phyloP scores from a whole-genome alignment of 1,140 invertebrate genomes.

The Drosophila paulistorum region DNA sequence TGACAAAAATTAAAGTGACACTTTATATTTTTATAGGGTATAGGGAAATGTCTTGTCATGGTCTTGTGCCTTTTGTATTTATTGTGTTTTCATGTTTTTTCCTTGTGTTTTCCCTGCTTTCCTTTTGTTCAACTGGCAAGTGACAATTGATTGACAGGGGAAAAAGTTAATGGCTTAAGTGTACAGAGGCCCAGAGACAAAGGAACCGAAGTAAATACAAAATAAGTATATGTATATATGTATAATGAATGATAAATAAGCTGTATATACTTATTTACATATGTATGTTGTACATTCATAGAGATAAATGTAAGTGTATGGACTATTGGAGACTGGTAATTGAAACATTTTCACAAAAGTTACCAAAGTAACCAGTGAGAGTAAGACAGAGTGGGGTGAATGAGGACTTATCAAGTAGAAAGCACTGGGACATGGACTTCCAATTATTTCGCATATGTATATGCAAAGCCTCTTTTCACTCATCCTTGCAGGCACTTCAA shows the following conservation, averaged over 20 bases:
- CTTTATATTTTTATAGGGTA: constrained; percentile 3
- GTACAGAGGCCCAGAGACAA: constrained; percentile 14
- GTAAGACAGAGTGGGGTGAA: background rate
- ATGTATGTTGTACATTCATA: constrained; percentile 23
- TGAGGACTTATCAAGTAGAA: constrained; percentile 53
- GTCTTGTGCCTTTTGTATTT: constrained; percentile 52
- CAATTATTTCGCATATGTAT: constrained; percentile 35
- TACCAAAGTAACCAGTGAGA: constrained; percentile 34
- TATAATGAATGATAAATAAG: constrained; percentile 24
- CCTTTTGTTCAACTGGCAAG: constrained; percentile 35
- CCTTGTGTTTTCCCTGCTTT: constrained; percentile 27
- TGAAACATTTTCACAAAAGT: constrained; percentile 63
- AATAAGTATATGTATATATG: constrained; percentile 19
- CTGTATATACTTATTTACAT: constrained; percentile 17
- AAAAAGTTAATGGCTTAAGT: constrained; percentile 74
- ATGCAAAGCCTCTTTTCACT: constrained; percentile 60
- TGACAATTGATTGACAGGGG: constrained; percentile 75
- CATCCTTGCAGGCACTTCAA: constrained; percentile 31
- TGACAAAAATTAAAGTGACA: background rate
- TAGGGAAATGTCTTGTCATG: constrained; percentile 60
- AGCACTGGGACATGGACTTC: constrained; percentile 30
- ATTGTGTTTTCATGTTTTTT: constrained; percentile 33
- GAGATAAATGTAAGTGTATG: background rate
- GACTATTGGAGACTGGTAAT: constrained; percentile 48
- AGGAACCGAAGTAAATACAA: constrained; percentile 1